Evolutionary conservation across 2,888 invertebrate genomes (phyloP).

Genomic region (Spialia ferax): DNA sequence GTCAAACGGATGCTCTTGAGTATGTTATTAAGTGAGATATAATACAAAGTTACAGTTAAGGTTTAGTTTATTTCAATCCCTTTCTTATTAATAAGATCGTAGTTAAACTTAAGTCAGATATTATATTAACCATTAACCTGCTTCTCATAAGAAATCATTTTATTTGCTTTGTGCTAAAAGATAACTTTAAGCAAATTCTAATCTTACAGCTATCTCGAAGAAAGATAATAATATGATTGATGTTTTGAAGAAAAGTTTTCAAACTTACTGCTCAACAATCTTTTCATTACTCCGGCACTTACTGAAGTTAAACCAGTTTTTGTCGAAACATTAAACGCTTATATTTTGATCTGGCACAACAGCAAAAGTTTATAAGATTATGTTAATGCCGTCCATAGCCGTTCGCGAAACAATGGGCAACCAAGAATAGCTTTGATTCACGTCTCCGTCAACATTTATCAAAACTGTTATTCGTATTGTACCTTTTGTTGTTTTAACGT

Average conservation of each 20-base stretch:
- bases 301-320: conserved; percentile 28
- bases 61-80: neutral
- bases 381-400: conserved; percentile 19
- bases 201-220: conserved; percentile 21
- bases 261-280: conserved; percentile 28
- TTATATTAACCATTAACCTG: conserved; percentile 1
- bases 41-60: no score
- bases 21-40: neutral
- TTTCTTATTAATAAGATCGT: neutral
- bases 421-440: conserved; percentile 28
- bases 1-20: neutral
- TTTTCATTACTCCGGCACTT: conserved; percentile 30
- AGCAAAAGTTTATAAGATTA: conserved; percentile 37
- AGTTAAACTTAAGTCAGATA: neutral
- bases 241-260: conserved; percentile 31
- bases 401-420: conserved; percentile 23
- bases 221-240: conserved; percentile 35
- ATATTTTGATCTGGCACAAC: conserved; percentile 31
- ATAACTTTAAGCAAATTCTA: conserved; percentile 22
- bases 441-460: conserved; percentile 8
- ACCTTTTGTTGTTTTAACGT: neutral
- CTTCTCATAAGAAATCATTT: conserved; percentile 5
- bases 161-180: conserved; percentile 7
- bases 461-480: conserved; percentile 10
- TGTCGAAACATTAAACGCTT: conserved; percentile 33